These are phyloP conservation scores for Argyrosomus regius DNA, from an alignment of 2,797 vertebrate species.

Conservation along the genomic window DNA sequence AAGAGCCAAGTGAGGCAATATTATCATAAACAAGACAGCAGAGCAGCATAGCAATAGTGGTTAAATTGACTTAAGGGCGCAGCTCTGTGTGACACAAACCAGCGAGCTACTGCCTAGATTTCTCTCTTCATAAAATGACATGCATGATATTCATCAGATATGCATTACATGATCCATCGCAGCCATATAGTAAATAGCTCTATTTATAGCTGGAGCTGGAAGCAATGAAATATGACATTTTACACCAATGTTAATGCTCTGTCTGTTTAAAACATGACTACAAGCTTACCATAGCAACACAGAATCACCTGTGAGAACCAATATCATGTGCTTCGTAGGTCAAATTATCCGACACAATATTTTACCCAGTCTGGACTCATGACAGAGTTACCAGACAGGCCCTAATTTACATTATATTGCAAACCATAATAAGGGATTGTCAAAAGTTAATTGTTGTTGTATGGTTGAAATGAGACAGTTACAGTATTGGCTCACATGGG, in stretches of 20 bases:
- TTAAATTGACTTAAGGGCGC: constrained; percentile 7
- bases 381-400: neutral
- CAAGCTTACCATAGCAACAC: neutral
- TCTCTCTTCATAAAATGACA: constrained; percentile 19
- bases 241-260: neutral
- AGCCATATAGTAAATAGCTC: constrained; percentile 10
- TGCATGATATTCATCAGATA: constrained; percentile 26
- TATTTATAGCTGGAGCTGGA: constrained; percentile 18
- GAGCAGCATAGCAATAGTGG: neutral
- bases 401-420: neutral
- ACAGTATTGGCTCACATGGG: neutral
- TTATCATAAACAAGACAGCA: constrained; percentile 13
- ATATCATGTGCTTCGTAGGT: neutral
- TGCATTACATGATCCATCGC: constrained; percentile 2
- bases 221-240: constrained; percentile 16
- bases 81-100: neutral
- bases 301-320: neutral
- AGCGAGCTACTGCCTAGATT: neutral
- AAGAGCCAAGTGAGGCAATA: neutral
- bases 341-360: neutral
- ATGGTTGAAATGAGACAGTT: neutral
- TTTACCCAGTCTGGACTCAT: neutral
- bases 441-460: neutral
- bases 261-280: constrained; percentile 14
- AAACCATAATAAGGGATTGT: neutral